Evolutionary conservation across 2,888 invertebrate genomes (phyloP).

Genomic region (Orchesellides sinensis): DNA sequence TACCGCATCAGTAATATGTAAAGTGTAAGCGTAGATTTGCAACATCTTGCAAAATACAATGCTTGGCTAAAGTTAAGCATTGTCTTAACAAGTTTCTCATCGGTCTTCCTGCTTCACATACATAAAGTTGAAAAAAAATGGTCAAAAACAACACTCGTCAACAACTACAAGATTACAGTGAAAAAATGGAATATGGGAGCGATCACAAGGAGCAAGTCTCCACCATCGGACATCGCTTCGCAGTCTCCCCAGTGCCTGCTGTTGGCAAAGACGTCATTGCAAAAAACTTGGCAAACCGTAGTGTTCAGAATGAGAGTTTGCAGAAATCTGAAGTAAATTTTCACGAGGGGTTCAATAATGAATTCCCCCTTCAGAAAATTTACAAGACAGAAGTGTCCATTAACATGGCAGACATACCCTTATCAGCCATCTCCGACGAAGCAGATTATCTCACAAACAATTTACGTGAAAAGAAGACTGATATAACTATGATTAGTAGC

Average conservation of each 20-base stretch:
- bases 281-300: background rate
- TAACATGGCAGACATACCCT: background rate
- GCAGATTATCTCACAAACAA: too few species aligned
- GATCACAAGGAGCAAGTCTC: background rate
- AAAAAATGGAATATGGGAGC: background rate
- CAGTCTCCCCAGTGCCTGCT: background rate
- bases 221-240: background rate
- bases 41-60: too few species aligned
- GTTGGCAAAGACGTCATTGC: background rate
- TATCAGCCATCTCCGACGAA: too few species aligned
- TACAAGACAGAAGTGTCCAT: conserved; percentile 31
- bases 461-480: background rate
- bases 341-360: background rate
- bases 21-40: too few species aligned
- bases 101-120: background rate
- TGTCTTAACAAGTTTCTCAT: background rate
- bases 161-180: background rate
- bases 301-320: background rate
- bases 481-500: background rate
- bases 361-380: background rate
- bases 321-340: conserved; percentile 41
- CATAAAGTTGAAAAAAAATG: background rate
- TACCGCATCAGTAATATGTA: too few species aligned
- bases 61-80: too few species aligned
- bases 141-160: background rate